Conservation (phyloP, 1,140 invertebrate species). For the Tigriopus japonicus region DNA sequence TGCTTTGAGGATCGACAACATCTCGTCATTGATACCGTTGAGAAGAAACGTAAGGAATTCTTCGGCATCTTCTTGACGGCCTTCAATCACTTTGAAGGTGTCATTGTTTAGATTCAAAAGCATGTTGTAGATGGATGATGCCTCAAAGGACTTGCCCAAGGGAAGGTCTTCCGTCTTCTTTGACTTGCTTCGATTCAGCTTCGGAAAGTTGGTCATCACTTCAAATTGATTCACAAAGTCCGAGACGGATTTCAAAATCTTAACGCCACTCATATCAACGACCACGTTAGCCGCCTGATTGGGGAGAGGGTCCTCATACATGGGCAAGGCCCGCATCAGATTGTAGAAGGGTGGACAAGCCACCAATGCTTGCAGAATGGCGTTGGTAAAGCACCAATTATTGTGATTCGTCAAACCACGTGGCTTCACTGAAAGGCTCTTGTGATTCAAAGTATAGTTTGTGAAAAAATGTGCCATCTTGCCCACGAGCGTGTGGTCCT, state of each 20-base stretch:
- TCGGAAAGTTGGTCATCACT: conserved; percentile 18
- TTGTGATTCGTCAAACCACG: conserved; percentile 71
- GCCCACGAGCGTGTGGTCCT: conserved; percentile 11
- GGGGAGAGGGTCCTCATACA: conserved; percentile 23
- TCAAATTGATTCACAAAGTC: conserved; percentile 29
- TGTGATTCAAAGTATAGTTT: conserved; percentile 49
- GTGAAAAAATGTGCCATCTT: conserved; percentile 18
- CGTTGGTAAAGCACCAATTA: conserved; percentile 92
- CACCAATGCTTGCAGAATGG: conserved; percentile 66
- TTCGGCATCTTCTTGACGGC: conserved; percentile 81
- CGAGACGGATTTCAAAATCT: conserved; percentile 29
- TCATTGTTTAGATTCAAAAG: conserved; percentile 46
- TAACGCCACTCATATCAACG: neutral
- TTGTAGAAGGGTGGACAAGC: conserved; percentile 87
- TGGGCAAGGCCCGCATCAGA: conserved; percentile 45
- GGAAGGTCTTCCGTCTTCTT: conserved; percentile 19
- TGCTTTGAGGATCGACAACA: conserved; percentile 47
- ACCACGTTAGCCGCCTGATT: neutral
- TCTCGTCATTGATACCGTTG: conserved; percentile 86
- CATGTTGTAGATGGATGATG: conserved; percentile 57
- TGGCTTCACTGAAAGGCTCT: conserved; percentile 50
- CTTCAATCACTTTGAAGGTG: conserved; percentile 45
- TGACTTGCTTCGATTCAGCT: conserved; percentile 15
- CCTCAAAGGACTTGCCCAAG: conserved; percentile 53
- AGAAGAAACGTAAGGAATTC: conserved; percentile 79